phyloP scores from a whole-genome alignment of 2,888 invertebrate species.

The Rambutsinella grinnellia region DNA sequence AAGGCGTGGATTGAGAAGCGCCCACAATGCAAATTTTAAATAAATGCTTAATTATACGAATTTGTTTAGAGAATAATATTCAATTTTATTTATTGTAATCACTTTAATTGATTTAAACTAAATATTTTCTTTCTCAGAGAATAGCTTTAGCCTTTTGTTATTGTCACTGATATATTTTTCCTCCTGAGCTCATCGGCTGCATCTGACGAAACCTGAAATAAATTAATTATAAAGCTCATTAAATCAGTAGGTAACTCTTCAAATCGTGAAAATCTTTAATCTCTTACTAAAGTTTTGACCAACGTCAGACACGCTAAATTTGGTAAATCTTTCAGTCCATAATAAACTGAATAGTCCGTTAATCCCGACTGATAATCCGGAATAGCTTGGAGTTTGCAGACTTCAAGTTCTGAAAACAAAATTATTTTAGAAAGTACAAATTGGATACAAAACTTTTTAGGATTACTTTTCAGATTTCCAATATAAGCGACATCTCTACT shows the following conservation, averaged over 20 bases:
- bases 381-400: conserved; percentile 46
- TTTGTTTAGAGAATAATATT: too few species aligned
- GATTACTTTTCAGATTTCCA: conserved; percentile 43
- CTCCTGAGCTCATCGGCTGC: too few species aligned
- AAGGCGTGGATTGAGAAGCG: conserved; percentile 73
- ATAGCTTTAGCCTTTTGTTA: too few species aligned
- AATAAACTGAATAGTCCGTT: conserved; percentile 43
- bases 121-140: too few species aligned
- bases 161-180: too few species aligned
- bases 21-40: conserved; percentile 73
- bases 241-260: too few species aligned
- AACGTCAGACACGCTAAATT: conserved; percentile 17
- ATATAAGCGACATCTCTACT: conserved; percentile 35
- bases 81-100: too few species aligned
- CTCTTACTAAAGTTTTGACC: conserved; percentile 44
- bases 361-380: conserved; percentile 42
- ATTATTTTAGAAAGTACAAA: neutral
- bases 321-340: conserved; percentile 32
- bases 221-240: too few species aligned
- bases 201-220: too few species aligned
- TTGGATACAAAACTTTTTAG: neutral
- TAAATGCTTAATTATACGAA: too few species aligned
- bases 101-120: too few species aligned
- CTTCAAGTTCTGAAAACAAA: conserved; percentile 36
- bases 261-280: too few species aligned